Evolutionary conservation across 2,113 vertebrate species (phyloP).

Genomic region (Gymnobelideus leadbeateri): DNA sequence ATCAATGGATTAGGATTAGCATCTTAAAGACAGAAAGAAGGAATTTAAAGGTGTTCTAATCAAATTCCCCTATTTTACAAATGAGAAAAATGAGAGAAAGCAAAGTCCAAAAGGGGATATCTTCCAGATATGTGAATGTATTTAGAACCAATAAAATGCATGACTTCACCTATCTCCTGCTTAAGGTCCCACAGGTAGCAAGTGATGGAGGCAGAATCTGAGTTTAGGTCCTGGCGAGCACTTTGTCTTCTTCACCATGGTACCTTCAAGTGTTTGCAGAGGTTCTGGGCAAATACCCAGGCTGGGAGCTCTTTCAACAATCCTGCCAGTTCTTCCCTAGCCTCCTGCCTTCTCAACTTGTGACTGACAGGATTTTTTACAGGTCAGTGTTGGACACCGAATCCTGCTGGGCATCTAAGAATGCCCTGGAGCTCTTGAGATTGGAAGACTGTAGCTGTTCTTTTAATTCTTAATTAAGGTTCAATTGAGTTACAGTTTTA

Average conservation of each 20-base stretch:
- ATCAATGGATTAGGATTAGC: not conserved
- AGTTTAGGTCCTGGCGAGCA: not conserved
- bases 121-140: not conserved
- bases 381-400: not conserved
- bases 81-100: not conserved
- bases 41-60: not conserved
- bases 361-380: not conserved
- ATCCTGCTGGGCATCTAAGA: not conserved
- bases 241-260: not conserved
- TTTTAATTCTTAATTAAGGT: conserved; percentile 4
- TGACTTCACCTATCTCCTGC: not conserved
- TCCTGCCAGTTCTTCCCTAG: not conserved
- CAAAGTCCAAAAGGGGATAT: not conserved
- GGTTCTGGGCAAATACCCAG: not conserved
- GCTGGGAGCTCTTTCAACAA: too few relatives aligned
- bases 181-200: not conserved
- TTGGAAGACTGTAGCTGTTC: conserved; percentile 2
- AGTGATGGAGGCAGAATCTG: not conserved
- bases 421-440: not conserved
- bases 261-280: not conserved
- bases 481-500: conserved; percentile 3
- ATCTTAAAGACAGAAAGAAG: not conserved
- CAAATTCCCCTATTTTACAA: not conserved
- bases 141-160: not conserved
- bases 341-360: not conserved